phyloP scores from a whole-genome alignment of 2,888 invertebrate genomes.

The Carterocephalus palaemon region DNA sequence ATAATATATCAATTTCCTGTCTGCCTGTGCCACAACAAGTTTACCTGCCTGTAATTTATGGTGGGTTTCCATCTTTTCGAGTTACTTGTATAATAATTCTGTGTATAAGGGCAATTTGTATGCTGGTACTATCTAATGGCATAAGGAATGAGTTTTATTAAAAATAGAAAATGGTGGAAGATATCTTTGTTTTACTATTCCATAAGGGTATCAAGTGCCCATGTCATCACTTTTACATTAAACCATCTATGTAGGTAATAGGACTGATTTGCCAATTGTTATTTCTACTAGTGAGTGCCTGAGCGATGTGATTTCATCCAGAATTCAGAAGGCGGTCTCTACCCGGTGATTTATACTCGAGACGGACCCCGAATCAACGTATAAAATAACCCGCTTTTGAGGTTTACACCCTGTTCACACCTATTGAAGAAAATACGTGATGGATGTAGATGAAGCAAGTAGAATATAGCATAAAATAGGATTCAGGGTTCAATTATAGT shows the following conservation, averaged over 20 bases:
- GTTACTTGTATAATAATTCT: background rate
- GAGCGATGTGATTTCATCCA: conserved; percentile 47
- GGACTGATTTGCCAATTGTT: conserved; percentile 5
- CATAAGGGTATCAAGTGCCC: too few relatives aligned
- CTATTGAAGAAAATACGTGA: background rate
- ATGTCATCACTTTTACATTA: too few relatives aligned
- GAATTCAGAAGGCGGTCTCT: conserved; percentile 66
- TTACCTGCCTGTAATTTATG: conserved; percentile 9
- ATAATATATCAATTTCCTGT: conserved; percentile 20
- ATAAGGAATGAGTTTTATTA: too few relatives aligned
- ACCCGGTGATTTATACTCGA: conserved; percentile 61
- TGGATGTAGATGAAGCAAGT: background rate
- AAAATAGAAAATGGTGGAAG: too few relatives aligned
- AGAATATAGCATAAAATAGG: too few relatives aligned
- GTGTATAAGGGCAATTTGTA: background rate
- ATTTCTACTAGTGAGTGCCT: conserved; percentile 39
- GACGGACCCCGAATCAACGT: conserved; percentile 41
- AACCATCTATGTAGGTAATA: background rate
- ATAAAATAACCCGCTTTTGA: background rate
- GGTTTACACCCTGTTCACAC: conserved; percentile 8
- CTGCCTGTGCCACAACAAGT: background rate
- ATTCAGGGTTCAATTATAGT: too few relatives aligned
- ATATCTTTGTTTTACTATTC: too few relatives aligned
- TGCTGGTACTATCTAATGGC: background rate
- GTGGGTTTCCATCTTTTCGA: background rate